These are phyloP conservation scores for Dicycla oo DNA, from an alignment of 2,888 invertebrate genomes.

Conservation along the genomic window DNA sequence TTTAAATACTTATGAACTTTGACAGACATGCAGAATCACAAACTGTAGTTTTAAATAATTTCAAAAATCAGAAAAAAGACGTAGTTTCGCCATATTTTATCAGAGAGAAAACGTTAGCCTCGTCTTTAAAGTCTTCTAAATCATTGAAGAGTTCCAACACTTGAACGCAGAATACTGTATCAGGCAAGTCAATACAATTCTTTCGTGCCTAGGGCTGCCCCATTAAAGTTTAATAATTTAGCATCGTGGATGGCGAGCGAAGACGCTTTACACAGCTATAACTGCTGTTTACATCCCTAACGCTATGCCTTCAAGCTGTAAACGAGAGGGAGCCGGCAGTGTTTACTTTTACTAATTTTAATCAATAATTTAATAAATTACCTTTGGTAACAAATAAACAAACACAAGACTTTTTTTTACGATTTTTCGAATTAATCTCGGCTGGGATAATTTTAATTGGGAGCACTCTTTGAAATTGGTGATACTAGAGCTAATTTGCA, in stretches of 20 bases:
- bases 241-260: conserved; percentile 45
- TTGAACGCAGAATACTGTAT: too few species aligned
- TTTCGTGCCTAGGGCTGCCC: conserved; percentile 33
- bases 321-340: conserved; percentile 30
- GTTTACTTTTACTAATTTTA: conserved; percentile 15
- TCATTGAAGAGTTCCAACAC: too few species aligned
- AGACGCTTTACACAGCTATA: conserved; percentile 47
- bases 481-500: background rate
- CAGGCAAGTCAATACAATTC: too few species aligned
- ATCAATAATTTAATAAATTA: conserved; percentile 47
- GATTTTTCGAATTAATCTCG: too few species aligned
- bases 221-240: conserved; percentile 62
- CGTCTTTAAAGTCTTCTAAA: too few species aligned
- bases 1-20: too few species aligned
- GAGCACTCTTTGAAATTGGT: background rate
- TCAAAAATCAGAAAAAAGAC: too few species aligned
- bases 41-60: too few species aligned
- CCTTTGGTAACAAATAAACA: background rate
- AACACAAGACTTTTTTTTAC: background rate
- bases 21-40: too few species aligned
- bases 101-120: too few species aligned
- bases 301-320: conserved; percentile 46
- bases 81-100: too few species aligned
- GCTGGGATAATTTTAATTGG: background rate
- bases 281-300: conserved; percentile 54